phyloP scores from a whole-genome alignment of 2,888 invertebrate species.

The Agelastica alni region DNA sequence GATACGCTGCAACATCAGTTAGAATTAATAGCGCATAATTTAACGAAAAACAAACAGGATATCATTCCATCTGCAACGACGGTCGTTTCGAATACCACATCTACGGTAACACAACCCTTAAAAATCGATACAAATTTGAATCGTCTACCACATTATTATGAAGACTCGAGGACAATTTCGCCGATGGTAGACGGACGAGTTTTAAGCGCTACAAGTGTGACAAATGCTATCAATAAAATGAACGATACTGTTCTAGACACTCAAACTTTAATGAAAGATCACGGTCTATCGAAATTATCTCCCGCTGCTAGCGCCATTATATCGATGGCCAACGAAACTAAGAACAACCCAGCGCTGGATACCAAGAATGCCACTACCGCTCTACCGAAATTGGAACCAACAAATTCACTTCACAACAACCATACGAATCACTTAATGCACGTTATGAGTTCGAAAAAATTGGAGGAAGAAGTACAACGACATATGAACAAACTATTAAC shows the following conservation, averaged over 20 bases:
- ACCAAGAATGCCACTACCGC: conserved; percentile 40
- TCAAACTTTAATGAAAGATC: conserved; percentile 53
- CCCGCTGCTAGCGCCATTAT: conserved; percentile 41
- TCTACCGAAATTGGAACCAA: conserved; percentile 37
- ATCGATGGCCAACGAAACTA: conserved; percentile 36
- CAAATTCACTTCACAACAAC: conserved; percentile 20
- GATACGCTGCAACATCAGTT: conserved; percentile 8
- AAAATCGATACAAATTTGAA: conserved; percentile 53
- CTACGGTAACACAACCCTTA: conserved; percentile 53
- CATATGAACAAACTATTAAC: conserved; percentile 47
- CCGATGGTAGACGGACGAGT: conserved; percentile 51
- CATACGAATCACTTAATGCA: conserved; percentile 41
- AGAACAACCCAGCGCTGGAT: conserved; percentile 35
- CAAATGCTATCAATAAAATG: conserved; percentile 55
- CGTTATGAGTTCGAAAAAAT: conserved; percentile 40
- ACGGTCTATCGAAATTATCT: conserved; percentile 43
- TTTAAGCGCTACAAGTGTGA: conserved; percentile 54
- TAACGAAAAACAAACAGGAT: conserved; percentile 9
- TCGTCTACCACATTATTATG: conserved; percentile 34
- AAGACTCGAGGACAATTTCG: conserved; percentile 38
- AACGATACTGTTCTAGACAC: conserved; percentile 55
- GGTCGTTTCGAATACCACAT: conserved; percentile 54
- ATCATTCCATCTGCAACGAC: conserved; percentile 45
- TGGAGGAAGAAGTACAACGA: conserved; percentile 45
- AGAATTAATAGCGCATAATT: neutral